Percentiles rank a stretch among this genome's conserved stretches.
Evolutionary conservation across 2,113 vertebrate genomes (phyloP).

Genomic region (Pyxicephalus adspersus): DNA sequence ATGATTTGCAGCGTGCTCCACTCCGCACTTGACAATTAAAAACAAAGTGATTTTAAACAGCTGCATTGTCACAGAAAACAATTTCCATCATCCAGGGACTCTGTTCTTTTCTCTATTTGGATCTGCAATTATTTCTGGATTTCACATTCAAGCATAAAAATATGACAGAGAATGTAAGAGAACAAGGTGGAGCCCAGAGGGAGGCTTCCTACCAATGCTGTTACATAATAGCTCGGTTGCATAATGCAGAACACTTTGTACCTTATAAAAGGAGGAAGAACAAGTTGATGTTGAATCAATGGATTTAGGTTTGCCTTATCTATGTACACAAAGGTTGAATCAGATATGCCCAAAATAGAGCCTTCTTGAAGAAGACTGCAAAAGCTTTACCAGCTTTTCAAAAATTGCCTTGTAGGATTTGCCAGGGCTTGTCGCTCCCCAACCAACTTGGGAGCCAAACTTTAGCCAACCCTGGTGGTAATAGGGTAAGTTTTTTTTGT

Average conservation of each 20-base stretch:
- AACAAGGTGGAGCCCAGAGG: slow-evolving; percentile 11
- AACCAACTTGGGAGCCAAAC: too few species aligned
- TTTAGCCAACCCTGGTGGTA: too few species aligned
- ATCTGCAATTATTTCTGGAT: slow-evolving; percentile 31
- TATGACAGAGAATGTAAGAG: slow-evolving; percentile 6
- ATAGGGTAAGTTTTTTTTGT: too few species aligned
- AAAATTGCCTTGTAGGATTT: too few species aligned
- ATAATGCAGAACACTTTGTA: slow-evolving; percentile 6
- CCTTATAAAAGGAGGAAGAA: neutral
- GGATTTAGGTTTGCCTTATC: neutral
- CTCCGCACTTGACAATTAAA: neutral
- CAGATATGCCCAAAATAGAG: too few species aligned
- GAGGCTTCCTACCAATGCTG: neutral
- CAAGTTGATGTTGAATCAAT: slow-evolving; percentile 20
- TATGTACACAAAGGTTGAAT: too few species aligned
- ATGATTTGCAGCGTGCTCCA: neutral
- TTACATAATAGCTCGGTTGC: slow-evolving; percentile 2
- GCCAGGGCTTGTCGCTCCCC: too few species aligned
- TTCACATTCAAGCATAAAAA: neutral
- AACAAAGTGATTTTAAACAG: slow-evolving; percentile 1
- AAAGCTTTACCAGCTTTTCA: too few species aligned
- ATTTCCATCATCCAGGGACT: neutral
- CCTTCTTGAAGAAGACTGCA: too few species aligned
- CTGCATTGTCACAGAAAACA: slow-evolving; percentile 2
- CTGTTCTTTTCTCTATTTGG: slow-evolving; percentile 1